A percentile compares a stretch with the other conserved stretches of the same genome.
Evolutionary conservation across 2,888 invertebrate species (phyloP).

Genomic region (Archips crataeganus): DNA sequence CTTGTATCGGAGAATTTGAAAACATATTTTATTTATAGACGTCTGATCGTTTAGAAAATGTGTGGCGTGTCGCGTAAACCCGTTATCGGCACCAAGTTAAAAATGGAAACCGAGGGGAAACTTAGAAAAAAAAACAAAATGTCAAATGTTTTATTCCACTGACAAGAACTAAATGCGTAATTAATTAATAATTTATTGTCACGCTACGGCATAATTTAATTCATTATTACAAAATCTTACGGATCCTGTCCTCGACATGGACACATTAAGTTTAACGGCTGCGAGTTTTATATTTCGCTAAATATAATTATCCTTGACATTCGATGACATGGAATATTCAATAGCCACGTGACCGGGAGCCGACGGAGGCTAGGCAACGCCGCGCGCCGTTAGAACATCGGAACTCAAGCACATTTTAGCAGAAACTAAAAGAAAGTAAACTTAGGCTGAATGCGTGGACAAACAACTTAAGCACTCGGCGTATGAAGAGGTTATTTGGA

Average conservation of each 20-base stretch:
- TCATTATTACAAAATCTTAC: constrained; percentile 38
- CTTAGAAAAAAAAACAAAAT: constrained; percentile 24
- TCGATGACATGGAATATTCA: constrained; percentile 36
- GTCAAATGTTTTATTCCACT: constrained; percentile 21
- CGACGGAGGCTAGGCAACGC: constrained; percentile 43
- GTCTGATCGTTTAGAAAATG: constrained; percentile 6
- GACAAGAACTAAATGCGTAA: constrained; percentile 22
- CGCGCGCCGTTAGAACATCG: constrained; percentile 47
- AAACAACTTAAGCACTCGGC: constrained; percentile 51
- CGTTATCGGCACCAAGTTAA: background rate
- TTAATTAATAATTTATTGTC: constrained; percentile 42
- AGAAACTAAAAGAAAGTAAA: constrained; percentile 58
- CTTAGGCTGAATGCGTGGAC: constrained; percentile 52
- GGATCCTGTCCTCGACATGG: constrained; percentile 37
- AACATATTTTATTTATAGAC: constrained; percentile 17
- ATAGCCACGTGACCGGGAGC: constrained; percentile 16
- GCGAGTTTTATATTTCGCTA: constrained; percentile 38
- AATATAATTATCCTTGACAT: constrained; percentile 39
- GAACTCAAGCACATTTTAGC: constrained; percentile 50
- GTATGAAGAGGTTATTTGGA: constrained; percentile 35
- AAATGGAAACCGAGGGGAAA: constrained; percentile 15
- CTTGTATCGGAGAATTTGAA: constrained; percentile 26
- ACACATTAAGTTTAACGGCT: constrained; percentile 40
- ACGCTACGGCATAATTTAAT: constrained; percentile 35
- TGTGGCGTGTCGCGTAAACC: background rate